Base-by-base conservation (phyloP, 1,140 invertebrate genomes). In the Cyrtorhinus lividipennis region DNA sequence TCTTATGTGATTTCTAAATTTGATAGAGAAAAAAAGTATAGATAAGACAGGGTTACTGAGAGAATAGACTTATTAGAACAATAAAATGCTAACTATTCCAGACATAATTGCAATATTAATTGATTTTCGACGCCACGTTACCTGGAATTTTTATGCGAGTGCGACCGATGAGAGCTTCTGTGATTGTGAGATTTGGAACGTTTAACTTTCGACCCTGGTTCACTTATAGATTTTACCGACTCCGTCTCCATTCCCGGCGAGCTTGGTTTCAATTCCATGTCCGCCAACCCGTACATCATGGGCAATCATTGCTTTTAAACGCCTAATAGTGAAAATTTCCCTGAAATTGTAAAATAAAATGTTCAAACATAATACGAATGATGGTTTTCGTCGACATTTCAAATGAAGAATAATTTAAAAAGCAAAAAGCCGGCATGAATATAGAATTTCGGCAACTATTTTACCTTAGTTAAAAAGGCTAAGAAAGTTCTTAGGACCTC, bases 61-160 rank as follows among this genome's bases (percentile, higher is more conserved):
- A 23, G n/a, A 23, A 63, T 5, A 13, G 22, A 24, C 24, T 63
- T 8, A 67, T 26, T 25, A 62, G 61, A 30, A 24, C 27, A 66
- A 67, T 67, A 1, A 72, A 71, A 44, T 12, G n/a, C 38, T 12
- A 44, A n/a, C 38, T 10, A 44, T 12, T 12, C 10, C 38, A 44
- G 38, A 44, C 10, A n/a, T n/a, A 10, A 12, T n/a, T n/a, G 38
- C 10, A 44, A 12, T 44, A 44, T 44, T 12, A 44, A 44, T 44
- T 44, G 38, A 44, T 44, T n/a, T 12, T 10, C 38, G 38, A 44
- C 10, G n/a, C 10, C 10, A 15, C 5, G 25, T 64, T 70, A 77
- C 76, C 75, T 76, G 30, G 70, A 72, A 59, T 71, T 74, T 56
- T 76, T 70, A 62, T 77, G 75, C 1, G 76, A 77, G 65, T 77